Evolutionary conservation across 2,113 vertebrate species (phyloP).

Genomic region (Heterotilapia buettikoferi): DNA sequence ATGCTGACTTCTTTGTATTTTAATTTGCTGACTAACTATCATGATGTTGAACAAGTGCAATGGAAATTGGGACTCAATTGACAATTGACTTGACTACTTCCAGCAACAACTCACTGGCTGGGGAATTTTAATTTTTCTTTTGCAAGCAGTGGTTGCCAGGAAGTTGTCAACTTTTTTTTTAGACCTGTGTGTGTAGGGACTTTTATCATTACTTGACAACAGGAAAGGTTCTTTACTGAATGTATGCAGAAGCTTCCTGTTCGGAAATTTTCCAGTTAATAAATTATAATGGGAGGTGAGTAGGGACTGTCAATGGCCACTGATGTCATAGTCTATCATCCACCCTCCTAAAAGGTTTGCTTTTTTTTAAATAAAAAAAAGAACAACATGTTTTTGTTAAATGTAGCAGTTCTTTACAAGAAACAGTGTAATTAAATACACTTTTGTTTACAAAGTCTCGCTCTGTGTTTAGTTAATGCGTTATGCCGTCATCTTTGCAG

Average conservation of each 20-base stretch:
- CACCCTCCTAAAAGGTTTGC: neutral
- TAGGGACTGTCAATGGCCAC: neutral
- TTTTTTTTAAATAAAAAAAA: neutral
- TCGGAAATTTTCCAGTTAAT: neutral
- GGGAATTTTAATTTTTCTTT: neutral
- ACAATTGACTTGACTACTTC: neutral
- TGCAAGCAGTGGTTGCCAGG: neutral
- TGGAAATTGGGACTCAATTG: neutral
- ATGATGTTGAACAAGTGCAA: neutral
- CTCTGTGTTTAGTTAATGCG: neutral
- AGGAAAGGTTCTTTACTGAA: no score
- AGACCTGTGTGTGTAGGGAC: neutral
- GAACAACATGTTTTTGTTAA: neutral
- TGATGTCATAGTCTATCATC: neutral
- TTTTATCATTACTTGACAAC: no score
- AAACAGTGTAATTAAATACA: neutral
- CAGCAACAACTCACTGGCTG: neutral
- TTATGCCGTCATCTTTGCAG: neutral
- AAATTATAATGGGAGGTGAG: neutral
- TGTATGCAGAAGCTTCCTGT: neutral
- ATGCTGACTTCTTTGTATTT: neutral
- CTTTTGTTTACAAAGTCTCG: neutral
- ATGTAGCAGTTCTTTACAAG: neutral
- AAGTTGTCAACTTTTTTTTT: neutral
- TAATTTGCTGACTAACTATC: neutral